phyloP scores from a whole-genome alignment of 2,888 invertebrate species.

The Hypomecis punctinalis region DNA sequence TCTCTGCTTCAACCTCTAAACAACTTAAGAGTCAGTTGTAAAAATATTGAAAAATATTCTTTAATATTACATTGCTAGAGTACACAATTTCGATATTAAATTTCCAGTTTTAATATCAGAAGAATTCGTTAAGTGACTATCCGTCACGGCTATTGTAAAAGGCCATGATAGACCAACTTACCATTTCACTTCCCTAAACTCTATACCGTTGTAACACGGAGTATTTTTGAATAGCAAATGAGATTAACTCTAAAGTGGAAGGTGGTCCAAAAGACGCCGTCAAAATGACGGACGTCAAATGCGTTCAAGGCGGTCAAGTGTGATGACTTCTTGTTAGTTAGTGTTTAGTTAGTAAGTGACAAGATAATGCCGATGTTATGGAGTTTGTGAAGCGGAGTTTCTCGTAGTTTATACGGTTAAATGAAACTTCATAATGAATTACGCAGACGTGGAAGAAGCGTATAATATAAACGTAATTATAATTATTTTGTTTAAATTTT shows the following conservation, averaged over 20 bases:
- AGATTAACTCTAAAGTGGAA: constrained; percentile 53
- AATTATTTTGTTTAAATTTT: too few relatives aligned
- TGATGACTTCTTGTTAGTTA: constrained; percentile 77
- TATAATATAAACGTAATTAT: neutral
- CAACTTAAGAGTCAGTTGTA: constrained; percentile 35
- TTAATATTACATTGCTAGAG: constrained; percentile 23
- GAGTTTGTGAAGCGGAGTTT: constrained; percentile 30
- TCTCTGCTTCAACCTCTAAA: constrained; percentile 48
- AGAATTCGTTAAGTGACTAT: constrained; percentile 77
- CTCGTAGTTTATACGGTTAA: constrained; percentile 40
- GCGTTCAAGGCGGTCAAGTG: constrained; percentile 73
- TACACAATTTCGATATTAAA: constrained; percentile 6
- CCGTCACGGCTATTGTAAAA: constrained; percentile 67
- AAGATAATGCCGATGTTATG: constrained; percentile 64
- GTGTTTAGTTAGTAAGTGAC: constrained; percentile 67
- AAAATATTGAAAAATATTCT: constrained; percentile 38
- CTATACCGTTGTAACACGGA: constrained; percentile 38
- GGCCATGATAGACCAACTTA: constrained; percentile 45
- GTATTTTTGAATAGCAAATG: constrained; percentile 41
- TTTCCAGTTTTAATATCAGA: constrained; percentile 54
- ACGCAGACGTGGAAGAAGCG: neutral
- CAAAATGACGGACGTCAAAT: constrained; percentile 75
- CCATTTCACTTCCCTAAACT: constrained; percentile 33
- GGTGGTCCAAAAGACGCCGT: constrained; percentile 70
- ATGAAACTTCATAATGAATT: constrained; percentile 33